phyloP scores from a whole-genome alignment of 2,797 vertebrate species.

The Platyrinchus mystaceus region DNA sequence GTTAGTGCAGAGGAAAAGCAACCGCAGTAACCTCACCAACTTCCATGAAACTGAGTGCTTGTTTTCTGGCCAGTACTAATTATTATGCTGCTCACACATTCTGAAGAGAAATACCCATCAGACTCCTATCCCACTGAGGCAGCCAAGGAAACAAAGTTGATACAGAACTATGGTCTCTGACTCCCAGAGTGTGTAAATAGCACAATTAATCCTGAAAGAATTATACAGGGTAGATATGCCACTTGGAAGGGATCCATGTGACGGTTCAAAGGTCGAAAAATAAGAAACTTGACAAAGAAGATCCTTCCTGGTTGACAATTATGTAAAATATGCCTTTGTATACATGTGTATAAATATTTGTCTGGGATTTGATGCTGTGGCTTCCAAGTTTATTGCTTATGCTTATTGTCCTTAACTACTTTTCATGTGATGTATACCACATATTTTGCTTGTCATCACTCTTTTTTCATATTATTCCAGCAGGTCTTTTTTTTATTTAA shows the following conservation, averaged over 20 bases:
- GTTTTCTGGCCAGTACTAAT: background rate
- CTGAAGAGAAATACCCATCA: background rate
- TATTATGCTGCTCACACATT: constrained; percentile 5
- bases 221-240: background rate
- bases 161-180: background rate
- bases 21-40: background rate
- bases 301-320: background rate
- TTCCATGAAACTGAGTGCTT: background rate
- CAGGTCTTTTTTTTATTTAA: background rate
- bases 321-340: background rate
- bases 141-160: background rate
- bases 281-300: background rate
- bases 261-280: background rate
- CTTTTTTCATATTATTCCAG: background rate
- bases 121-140: background rate
- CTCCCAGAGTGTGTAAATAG: background rate
- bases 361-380: background rate
- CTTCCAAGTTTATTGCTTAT: background rate
- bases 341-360: background rate
- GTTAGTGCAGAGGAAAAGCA: background rate
- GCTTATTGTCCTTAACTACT: background rate
- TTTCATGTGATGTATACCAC: background rate
- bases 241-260: background rate
- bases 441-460: background rate
- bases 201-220: background rate